Conservation (phyloP, 2,113 vertebrate species). For the Chloropsis hardwickii region DNA sequence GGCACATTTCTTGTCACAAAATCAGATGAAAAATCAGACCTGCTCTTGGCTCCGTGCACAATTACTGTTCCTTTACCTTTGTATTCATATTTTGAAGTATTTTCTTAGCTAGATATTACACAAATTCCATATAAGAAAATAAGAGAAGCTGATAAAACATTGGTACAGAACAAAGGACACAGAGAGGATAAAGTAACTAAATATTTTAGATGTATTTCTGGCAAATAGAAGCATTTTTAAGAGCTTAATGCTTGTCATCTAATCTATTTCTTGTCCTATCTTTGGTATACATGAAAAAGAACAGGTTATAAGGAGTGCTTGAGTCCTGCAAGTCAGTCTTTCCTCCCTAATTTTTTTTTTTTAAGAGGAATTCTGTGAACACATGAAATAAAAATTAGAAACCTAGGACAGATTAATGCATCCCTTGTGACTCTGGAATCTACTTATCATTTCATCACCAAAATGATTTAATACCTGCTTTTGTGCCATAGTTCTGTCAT, state of each 20-base stretch:
- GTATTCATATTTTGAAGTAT: background rate
- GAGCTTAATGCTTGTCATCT: background rate
- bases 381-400: background rate
- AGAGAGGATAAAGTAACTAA: background rate
- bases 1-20: background rate
- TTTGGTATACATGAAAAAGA: background rate
- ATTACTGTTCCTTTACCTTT: background rate
- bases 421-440: background rate
- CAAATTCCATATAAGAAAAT: background rate
- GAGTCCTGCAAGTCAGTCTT: background rate
- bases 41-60: background rate
- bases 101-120: background rate
- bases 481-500: slow-evolving; percentile 97
- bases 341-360: background rate
- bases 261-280: background rate
- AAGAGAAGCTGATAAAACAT: background rate
- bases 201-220: background rate
- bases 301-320: background rate
- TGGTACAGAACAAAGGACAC: background rate
- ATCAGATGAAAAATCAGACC: background rate
- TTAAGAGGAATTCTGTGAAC: background rate
- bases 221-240: background rate
- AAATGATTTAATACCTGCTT: slow-evolving; percentile 80
- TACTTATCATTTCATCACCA: background rate
- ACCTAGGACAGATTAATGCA: background rate